Evolutionary conservation across 2,797 vertebrate species (phyloP).

Genomic region (Gadopsis bispinosus): DNA sequence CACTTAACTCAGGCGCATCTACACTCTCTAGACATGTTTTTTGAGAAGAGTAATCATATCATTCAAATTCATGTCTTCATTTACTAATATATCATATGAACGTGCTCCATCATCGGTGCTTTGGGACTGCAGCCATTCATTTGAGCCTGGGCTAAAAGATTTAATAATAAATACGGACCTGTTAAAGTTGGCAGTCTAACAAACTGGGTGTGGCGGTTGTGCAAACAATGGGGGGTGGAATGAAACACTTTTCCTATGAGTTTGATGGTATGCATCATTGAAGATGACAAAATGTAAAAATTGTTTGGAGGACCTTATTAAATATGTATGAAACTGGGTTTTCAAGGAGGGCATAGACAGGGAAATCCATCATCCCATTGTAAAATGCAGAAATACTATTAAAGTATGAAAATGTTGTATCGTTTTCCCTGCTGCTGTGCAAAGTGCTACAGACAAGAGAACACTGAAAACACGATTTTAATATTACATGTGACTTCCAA

Average conservation of each 20-base stretch:
- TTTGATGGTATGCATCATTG: slow-evolving; percentile 86
- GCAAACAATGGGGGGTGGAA: slow-evolving; percentile 58
- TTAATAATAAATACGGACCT: slow-evolving; percentile 72
- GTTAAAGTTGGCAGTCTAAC: slow-evolving; percentile 62
- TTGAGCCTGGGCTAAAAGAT: slow-evolving; percentile 69
- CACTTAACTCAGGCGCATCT: slow-evolving; percentile 67
- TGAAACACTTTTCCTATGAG: slow-evolving; percentile 64
- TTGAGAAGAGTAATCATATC: slow-evolving; percentile 59
- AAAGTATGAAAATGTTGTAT: slow-evolving; percentile 86
- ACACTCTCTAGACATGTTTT: slow-evolving; percentile 56
- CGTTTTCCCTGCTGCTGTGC: slow-evolving; percentile 51
- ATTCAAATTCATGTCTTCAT: slow-evolving; percentile 71
- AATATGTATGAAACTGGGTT: slow-evolving; percentile 86
- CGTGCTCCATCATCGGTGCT: slow-evolving; percentile 56
- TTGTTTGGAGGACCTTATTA: slow-evolving; percentile 85
- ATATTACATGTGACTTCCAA: slow-evolving; percentile 65
- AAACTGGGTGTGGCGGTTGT: slow-evolving; percentile 52
- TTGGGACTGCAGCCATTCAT: slow-evolving; percentile 53
- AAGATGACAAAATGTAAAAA: slow-evolving; percentile 88
- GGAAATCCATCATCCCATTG: slow-evolving; percentile 85
- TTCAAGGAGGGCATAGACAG: slow-evolving; percentile 85
- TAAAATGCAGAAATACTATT: slow-evolving; percentile 84
- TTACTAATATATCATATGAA: slow-evolving; percentile 69
- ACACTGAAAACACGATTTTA: slow-evolving; percentile 64
- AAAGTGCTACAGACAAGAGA: slow-evolving; percentile 60